Base-by-base conservation (phyloP, 92 coral and sea anemone genomes). In the Virgularia gustaviana region DNA sequence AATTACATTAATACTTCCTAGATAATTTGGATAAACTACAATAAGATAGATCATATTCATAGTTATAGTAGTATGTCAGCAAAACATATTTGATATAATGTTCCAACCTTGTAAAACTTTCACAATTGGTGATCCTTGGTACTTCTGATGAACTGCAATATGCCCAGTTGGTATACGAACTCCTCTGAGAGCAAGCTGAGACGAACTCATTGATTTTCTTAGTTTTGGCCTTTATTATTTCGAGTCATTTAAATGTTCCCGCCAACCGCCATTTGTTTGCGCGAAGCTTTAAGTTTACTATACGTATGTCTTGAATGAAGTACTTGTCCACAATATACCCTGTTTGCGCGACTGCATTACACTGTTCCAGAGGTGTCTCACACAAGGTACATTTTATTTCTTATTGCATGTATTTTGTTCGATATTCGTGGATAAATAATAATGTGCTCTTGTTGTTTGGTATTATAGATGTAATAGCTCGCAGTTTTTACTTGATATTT, bases 151-250 rank as follows among this genome's bases (percentile, higher is more conserved):
- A 22, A 92, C 94, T 19, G 89, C 75, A 49, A 92, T 86, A 28
- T 89, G 92, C 9, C 98, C 98, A 11, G 96, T 86, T 16, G 88
- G 96, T 37, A 92, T 83, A 41, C 85, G 77, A 45, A 96, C 96
- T 29, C 88, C 87, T 33, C 90, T 88, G 57, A 90, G 84, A 22
- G 83, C 71, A 0, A 88, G 83, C 38, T 63, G 84, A 49, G 85
- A 75, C 29, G 89, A 75, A 49, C 81, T 49, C 65, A 85, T 51
- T 52, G 65, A 34, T 35, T 35, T 31, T 13, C 22, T 47, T 60
- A 28, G 43, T 60, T 3, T 32, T 60, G 12, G 2, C 19, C 37
- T 60, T 35, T 34, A 60, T n/a, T 68, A 22, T 32, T 54, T 34
- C 56, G 37, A 27, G 57, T 43, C 28, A 56, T 41, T 12, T 66